A percentile compares a stretch with the other conserved stretches of the same genome.
Conservation (phyloP, 1,140 invertebrate species). For the Choristoneura fumiferana region DNA sequence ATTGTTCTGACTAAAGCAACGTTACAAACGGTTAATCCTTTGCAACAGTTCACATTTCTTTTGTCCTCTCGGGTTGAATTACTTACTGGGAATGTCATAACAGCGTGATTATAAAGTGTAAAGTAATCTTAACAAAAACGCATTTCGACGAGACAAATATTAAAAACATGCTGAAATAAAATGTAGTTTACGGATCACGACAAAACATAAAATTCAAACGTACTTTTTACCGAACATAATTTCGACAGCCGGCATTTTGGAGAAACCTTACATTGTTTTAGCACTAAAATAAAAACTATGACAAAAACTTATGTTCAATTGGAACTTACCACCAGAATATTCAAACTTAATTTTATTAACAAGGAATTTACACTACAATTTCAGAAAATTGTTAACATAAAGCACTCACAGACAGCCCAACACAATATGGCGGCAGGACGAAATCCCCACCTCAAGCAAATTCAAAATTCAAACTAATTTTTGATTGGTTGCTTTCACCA, state of each 20-base stretch:
- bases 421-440: slow-evolving; percentile 73
- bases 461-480: slow-evolving; percentile 64
- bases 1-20: not conserved
- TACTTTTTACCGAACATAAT: slow-evolving; percentile 19
- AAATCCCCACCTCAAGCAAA: slow-evolving; percentile 71
- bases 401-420: slow-evolving; percentile 73
- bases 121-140: not conserved
- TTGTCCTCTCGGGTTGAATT: slow-evolving; percentile 13
- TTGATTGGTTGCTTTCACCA: slow-evolving; percentile 53
- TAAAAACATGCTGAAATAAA: no score
- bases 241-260: slow-evolving; percentile 30
- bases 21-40: not conserved
- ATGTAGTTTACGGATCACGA: not conserved
- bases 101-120: not conserved
- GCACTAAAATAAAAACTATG: slow-evolving; percentile 35
- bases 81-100: not conserved
- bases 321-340: slow-evolving; percentile 55
- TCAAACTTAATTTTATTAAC: slow-evolving; percentile 63
- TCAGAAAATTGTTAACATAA: slow-evolving; percentile 60
- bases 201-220: slow-evolving; percentile 15
- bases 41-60: slow-evolving; percentile 16
- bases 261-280: not conserved
- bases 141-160: no score
- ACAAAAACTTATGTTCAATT: slow-evolving; percentile 62
- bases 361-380: slow-evolving; percentile 66